Evolutionary conservation across 2,888 invertebrate species (phyloP).

Genomic region (Saturnia japonica): DNA sequence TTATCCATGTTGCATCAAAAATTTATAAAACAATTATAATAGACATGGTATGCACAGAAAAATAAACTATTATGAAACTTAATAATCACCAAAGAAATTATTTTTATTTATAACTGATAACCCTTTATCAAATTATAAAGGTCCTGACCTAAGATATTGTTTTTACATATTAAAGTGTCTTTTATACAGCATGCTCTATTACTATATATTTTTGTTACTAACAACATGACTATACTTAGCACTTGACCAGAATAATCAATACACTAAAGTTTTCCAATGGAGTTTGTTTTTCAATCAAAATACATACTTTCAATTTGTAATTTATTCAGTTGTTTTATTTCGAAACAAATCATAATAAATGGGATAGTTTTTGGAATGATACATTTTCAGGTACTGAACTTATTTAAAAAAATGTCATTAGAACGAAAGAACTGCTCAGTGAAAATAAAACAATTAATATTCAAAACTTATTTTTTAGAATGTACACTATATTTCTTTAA

Average conservation of each 20-base stretch:
- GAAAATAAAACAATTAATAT: not conserved
- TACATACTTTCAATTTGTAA: not conserved
- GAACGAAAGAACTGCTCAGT: not conserved
- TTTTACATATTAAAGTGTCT: not conserved
- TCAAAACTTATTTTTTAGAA: not conserved
- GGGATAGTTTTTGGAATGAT: not conserved
- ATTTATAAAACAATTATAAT: too few relatives aligned
- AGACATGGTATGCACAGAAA: too few relatives aligned
- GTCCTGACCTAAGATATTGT: slow-evolving; percentile 1
- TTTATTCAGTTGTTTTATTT: not conserved
- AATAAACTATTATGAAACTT: too few relatives aligned
- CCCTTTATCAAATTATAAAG: not conserved
- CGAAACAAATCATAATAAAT: not conserved
- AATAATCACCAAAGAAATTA: slow-evolving; percentile 16
- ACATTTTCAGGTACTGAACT: not conserved
- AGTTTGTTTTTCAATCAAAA: not conserved
- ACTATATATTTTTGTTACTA: not conserved
- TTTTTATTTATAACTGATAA: slow-evolving; percentile 30
- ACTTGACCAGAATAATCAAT: not conserved
- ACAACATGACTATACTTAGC: not conserved
- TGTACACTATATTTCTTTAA: not conserved
- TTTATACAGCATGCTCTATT: not conserved
- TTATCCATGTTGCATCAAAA: too few relatives aligned
- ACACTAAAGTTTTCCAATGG: not conserved
- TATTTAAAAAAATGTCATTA: not conserved